These are phyloP conservation scores for Apamea anceps DNA, from an alignment of 2,888 invertebrate species.

Conservation along the genomic window DNA sequence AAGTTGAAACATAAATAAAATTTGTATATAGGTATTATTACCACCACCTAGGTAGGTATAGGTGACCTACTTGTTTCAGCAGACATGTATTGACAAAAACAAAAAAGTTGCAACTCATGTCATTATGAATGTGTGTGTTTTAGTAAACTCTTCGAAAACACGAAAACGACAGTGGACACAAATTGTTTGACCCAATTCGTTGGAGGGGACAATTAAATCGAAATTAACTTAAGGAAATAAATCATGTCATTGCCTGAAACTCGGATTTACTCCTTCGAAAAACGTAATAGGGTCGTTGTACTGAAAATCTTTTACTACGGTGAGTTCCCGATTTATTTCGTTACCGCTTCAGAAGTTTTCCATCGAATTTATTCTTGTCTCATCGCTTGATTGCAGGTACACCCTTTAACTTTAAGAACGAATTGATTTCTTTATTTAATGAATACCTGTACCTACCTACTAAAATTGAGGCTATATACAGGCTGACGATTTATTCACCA, in stretches of 20 bases:
- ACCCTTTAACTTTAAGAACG: background rate
- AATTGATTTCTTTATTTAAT: slow-evolving; percentile 3
- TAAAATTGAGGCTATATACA: background rate
- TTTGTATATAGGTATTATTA: background rate
- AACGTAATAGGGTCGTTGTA: slow-evolving; percentile 28
- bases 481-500: background rate
- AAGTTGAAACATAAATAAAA: too few relatives aligned
- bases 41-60: background rate
- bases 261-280: slow-evolving; percentile 18
- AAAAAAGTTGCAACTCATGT: background rate
- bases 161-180: background rate
- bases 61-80: background rate
- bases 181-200: slow-evolving; percentile 39
- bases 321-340: slow-evolving; percentile 33
- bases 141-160: background rate
- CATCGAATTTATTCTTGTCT: slow-evolving; percentile 31
- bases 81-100: background rate
- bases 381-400: background rate
- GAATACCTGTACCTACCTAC: too few relatives aligned
- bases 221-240: slow-evolving; percentile 15
- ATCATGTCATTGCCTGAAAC: slow-evolving; percentile 23
- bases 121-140: slow-evolving; percentile 6
- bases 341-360: slow-evolving; percentile 31
- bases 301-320: slow-evolving; percentile 35
- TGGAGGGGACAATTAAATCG: slow-evolving; percentile 34